Conservation (phyloP, 2,113 vertebrate species). For the Collichthys lucidus region DNA sequence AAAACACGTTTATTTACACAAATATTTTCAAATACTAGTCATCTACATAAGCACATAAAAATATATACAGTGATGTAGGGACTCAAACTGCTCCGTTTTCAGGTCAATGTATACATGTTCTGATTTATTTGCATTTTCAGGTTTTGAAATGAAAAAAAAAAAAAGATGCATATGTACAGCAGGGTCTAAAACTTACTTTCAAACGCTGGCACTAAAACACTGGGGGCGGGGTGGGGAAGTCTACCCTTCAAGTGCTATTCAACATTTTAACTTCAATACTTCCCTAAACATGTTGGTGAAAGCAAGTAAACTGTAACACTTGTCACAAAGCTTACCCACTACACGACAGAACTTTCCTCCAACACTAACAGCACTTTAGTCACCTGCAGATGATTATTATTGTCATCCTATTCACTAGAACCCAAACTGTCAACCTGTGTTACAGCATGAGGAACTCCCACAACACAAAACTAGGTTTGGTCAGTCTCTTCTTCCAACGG, state of each 20-base stretch:
- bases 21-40: constrained; percentile 81
- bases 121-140: constrained; percentile 69
- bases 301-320: constrained; percentile 12
- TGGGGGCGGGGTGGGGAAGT: background rate
- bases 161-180: constrained; percentile 72
- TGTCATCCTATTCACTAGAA: constrained; percentile 13
- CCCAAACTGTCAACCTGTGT: constrained; percentile 26
- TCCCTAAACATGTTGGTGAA: constrained; percentile 41
- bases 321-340: constrained; percentile 32
- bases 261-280: constrained; percentile 31
- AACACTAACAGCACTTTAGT: constrained; percentile 36
- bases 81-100: constrained; percentile 70
- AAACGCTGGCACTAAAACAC: constrained; percentile 76
- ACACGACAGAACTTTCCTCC: constrained; percentile 16
- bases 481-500: constrained; percentile 65
- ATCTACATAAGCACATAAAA: constrained; percentile 82
- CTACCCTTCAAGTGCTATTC: constrained; percentile 64
- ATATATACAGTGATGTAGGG: constrained; percentile 82
- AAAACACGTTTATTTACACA: constrained; percentile 86
- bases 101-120: constrained; percentile 65
- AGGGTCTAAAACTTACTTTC: constrained; percentile 62
- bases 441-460: constrained; percentile 26
- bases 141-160: constrained; percentile 54
- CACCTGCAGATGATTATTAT: constrained; percentile 13
- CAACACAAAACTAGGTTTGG: constrained; percentile 56